Base-by-base conservation (phyloP, 2,113 vertebrate species). In the Coturnix japonica region DNA sequence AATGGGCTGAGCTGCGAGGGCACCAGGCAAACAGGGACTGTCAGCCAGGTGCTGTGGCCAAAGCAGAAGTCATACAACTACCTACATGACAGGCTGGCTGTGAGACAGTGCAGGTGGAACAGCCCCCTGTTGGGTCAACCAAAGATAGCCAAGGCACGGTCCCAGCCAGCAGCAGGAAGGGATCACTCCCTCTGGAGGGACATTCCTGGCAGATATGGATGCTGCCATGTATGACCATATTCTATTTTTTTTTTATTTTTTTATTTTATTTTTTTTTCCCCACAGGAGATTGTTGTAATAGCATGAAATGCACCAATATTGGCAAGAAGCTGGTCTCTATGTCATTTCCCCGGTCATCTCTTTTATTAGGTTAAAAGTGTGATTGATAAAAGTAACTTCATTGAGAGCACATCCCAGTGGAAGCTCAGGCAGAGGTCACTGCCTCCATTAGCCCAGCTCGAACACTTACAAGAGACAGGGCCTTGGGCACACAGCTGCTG, bases 401-500 rank as follows among this genome's bases (percentile, higher is more conserved):
- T 3, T 3, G 41, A 5, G n/a, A 8, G 23, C 13, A 1, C 6
- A 12, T 13, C 35, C 15, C 21, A 12, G 74, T 46, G 4, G 81
- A 5, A 2, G 47, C 14, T 0, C 5, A 8, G 80, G 64, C 86
- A 83, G 89, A 70, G 91, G 51, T 74, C 77, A 54, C 1, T 0
- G 30, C 72, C 4, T 51, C 4, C 4, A 30, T 35, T 1, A 35
- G 9, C 46, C 41, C 67, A 0, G 59, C 63, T 5, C 0, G 1
- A 3, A n/a, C 1, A 25, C 28, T 4, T 43, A 75, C 71, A 6
- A 5, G 4, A 8, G 43, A 19, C 22, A 0, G 9, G 43, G 33
- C 39, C 15, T 44, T 0, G 19, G 49, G 56, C 2, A 1, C n/a
- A 4, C 0, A 3, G 46, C 79, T 23, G 28, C 2, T n/a, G 31